These are phyloP conservation scores for Zoanthus solanderi DNA, from an alignment of 92 coral and sea anemone genomes.

Conservation along the genomic window DNA sequence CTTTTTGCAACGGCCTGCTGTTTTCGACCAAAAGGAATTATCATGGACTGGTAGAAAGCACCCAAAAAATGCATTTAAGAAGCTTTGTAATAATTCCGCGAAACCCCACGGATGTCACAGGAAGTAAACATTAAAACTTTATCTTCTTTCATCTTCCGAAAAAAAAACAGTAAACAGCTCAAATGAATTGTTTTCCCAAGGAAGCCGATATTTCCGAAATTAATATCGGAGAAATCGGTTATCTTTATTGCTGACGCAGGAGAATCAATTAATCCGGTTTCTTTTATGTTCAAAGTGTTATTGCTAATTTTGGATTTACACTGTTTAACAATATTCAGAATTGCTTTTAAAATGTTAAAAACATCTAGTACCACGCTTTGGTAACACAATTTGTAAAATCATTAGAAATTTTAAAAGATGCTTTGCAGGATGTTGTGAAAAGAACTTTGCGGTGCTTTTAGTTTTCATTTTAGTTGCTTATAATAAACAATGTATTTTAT, in stretches of 20 bases:
- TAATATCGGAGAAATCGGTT: not conserved
- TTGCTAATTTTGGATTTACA: not conserved
- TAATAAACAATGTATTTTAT: no score
- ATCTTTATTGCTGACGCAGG: not conserved
- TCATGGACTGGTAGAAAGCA: not conserved
- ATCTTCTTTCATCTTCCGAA: not conserved
- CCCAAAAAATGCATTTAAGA: slow-evolving; percentile 22
- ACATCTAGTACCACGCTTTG: not conserved
- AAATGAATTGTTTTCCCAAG: not conserved
- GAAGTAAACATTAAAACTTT: slow-evolving; percentile 15
- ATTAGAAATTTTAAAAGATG: no score
- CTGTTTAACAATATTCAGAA: not conserved
- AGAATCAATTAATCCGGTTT: not conserved
- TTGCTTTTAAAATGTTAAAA: not conserved
- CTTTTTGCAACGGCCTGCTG: not conserved
- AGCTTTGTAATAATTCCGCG: slow-evolving; percentile 20
- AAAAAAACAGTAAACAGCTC: not conserved
- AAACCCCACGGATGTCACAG: not conserved
- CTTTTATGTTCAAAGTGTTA: not conserved
- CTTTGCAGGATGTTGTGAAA: no score
- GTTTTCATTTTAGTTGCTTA: no score
- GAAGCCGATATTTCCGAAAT: not conserved
- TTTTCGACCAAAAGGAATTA: not conserved
- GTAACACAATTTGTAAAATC: no score
- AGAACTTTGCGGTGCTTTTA: no score